These are phyloP conservation scores for Vipera ursinii DNA, from an alignment of 2,797 vertebrate genomes.

Conservation along the genomic window DNA sequence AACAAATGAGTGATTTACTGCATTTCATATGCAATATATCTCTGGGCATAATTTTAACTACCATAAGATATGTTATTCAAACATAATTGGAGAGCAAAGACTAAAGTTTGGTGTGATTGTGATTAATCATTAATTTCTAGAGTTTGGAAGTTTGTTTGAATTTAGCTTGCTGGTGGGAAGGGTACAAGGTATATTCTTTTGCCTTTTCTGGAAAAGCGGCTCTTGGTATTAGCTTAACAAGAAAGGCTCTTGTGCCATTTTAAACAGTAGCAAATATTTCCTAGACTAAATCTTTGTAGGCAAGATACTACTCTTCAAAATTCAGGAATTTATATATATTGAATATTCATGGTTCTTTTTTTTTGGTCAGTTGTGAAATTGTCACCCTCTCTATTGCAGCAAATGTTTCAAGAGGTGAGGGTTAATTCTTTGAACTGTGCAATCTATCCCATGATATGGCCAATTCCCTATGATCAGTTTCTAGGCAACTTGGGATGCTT, in stretches of 20 bases:
- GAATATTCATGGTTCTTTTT: background rate
- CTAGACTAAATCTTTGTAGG: background rate
- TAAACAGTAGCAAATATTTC: background rate
- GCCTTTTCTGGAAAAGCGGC: background rate
- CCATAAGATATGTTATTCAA: background rate
- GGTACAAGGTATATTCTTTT: background rate
- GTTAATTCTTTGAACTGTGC: background rate
- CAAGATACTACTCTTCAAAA: background rate
- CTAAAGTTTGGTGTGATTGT: background rate
- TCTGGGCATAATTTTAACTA: background rate
- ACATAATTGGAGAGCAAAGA: background rate
- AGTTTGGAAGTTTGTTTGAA: background rate
- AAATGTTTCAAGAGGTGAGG: background rate
- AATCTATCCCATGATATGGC: background rate
- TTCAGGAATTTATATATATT: background rate
- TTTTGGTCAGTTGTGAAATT: background rate
- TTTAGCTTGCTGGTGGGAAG: background rate
- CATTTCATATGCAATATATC: background rate
- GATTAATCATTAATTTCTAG: background rate
- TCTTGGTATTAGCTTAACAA: background rate
- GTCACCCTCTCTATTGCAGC: background rate
- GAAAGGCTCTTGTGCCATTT: background rate
- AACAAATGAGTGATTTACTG: background rate
- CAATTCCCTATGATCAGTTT: background rate
- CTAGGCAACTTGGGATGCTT: background rate